Conservation (phyloP, 1,140 invertebrate genomes). For the Gonioctena quinquepunctata region DNA sequence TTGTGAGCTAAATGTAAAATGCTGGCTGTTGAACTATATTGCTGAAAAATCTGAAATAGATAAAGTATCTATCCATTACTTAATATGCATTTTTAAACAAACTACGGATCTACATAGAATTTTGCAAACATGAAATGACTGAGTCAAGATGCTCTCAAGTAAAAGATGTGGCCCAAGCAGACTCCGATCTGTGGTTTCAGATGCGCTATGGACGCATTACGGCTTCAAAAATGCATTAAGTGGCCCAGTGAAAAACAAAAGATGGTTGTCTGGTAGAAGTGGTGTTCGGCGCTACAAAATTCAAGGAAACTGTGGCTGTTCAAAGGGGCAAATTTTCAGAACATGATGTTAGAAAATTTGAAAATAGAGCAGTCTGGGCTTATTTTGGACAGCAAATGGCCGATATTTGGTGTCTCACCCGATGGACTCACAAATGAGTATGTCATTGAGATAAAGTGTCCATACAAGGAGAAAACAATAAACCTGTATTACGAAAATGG, state of each 20-base stretch:
- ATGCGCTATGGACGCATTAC: slow-evolving; percentile 53
- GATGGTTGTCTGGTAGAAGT: slow-evolving; percentile 46
- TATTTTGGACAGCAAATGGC: slow-evolving; percentile 28
- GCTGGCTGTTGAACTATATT: too few relatives aligned
- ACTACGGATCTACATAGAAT: too few relatives aligned
- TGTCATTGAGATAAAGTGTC: slow-evolving; percentile 58
- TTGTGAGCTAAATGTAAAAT: too few relatives aligned
- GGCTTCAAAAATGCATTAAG: slow-evolving; percentile 53
- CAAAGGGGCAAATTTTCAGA: neutral
- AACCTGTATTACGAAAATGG: slow-evolving; percentile 37
- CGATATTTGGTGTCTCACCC: slow-evolving; percentile 53
- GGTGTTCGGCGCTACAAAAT: slow-evolving; percentile 41
- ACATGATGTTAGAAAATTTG: slow-evolving; percentile 33
- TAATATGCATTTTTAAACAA: too few relatives aligned
- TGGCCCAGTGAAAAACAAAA: slow-evolving; percentile 44
- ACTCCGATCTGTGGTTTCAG: slow-evolving; percentile 44
- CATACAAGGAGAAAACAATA: slow-evolving; percentile 52
- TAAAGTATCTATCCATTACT: too few relatives aligned
- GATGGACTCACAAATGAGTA: slow-evolving; percentile 57
- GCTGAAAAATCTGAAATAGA: too few relatives aligned
- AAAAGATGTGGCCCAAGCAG: slow-evolving; percentile 18
- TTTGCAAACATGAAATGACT: neutral
- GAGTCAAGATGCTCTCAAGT: neutral
- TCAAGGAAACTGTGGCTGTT: neutral
- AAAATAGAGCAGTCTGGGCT: slow-evolving; percentile 39